Evolutionary conservation across 2,797 vertebrate genomes (phyloP), one percentile per base, ranked within the genome.

Genomic region (Acrossocheilus fasciatus): DNA sequence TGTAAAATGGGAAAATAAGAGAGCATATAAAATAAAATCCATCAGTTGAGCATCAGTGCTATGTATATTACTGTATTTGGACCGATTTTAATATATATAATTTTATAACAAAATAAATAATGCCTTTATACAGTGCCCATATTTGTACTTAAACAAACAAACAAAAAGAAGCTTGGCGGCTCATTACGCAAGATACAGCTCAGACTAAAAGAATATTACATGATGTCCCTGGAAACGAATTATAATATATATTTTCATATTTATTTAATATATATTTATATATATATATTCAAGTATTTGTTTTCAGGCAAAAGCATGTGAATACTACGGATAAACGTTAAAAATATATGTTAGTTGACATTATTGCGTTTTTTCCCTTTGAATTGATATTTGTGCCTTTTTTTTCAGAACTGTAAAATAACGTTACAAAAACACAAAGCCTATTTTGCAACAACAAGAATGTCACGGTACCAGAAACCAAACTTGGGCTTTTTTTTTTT

Each of bases 41-140:
- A 93, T 96, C 95, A 96, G 95, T 95, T 96, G 94, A 95, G 95
- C 94, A 95, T 95, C 95, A 95, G 91, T 96, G 95, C 96, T 96
- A 94, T 93, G 94, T 95, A 95, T 96, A 95, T 95, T 95, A 89
- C 84, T 88, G 88, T 90, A 96, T 97, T 96, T 97, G 95, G 96
- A 96, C 94, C 92, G 91, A 96, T 96, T 96, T 96, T 96, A 94
- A 86, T 86, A 86, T 86, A 86, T 86, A 86, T 86, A 75, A 52
- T 95, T 95, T 97, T 96, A 96, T 96, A 97, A 97, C 94, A 96
- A 96, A 97, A 98, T 97, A 97, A 97, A 97, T 97, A 97, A 97
- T 96, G 96, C 95, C 95, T 96, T 97, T 97, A 96, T 97, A 97
- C 96, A 97, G 97, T 97, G 96, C 96, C 96, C 95, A 96, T 96